Conservation (phyloP, 2,113 vertebrate genomes). For the Myanophis thanlyinensis region DNA sequence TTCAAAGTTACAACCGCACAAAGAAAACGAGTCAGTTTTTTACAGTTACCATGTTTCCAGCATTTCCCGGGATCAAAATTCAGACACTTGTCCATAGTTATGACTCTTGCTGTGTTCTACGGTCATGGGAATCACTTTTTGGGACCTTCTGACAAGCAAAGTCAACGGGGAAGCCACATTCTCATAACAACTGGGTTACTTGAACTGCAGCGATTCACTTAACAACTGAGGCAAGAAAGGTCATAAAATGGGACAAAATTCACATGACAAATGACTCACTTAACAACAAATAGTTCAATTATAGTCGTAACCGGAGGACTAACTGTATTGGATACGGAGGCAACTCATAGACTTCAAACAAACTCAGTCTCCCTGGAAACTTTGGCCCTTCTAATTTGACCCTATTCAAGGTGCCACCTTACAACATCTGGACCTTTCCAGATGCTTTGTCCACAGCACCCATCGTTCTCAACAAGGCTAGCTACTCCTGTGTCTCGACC, state of each 20-base stretch:
- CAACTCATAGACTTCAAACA: background rate
- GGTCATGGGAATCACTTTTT: background rate
- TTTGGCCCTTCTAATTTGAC: background rate
- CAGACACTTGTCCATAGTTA: background rate
- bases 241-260: background rate
- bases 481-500: background rate
- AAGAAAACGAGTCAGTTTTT: too few relatives aligned
- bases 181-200: background rate
- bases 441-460: background rate
- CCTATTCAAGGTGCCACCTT: background rate
- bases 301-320: background rate
- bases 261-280: background rate
- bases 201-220: background rate
- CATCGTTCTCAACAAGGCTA: background rate
- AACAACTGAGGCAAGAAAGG: background rate
- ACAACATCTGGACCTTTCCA: background rate
- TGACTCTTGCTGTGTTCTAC: too few relatives aligned
- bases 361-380: background rate
- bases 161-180: background rate
- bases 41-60: too few relatives aligned
- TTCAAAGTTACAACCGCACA: background rate
- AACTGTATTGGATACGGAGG: background rate
- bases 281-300: background rate
- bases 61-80: too few relatives aligned
- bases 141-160: background rate